Base-by-base conservation (phyloP, 2,113 vertebrate genomes). In the Lagopus leucura region DNA sequence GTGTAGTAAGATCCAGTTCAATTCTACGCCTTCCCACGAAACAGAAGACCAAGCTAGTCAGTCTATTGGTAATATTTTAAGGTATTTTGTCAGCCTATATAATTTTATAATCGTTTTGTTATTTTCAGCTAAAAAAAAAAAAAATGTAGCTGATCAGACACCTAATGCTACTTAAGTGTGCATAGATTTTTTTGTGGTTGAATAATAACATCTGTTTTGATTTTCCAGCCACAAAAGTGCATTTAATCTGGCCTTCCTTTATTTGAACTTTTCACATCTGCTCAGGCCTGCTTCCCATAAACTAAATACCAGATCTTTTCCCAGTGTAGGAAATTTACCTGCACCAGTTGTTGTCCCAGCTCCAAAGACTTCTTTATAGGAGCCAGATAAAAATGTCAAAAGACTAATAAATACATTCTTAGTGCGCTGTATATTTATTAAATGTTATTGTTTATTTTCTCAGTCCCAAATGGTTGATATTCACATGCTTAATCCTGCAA, bases 201-300 rank as follows among this genome's bases (percentile, higher is more conserved):
- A 97, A 98, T 98, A 98, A 98, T 95, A 98, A 97, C 98, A 98
- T 98, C 98, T 98, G 98, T 97, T 98, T 98, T 98, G 97, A 92
- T 97, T 98, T 98, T 98, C 94, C 91, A 97, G 94, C 95, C 97
- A 97, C 97, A 97, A 89, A 97, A 98, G 97, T 97, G 95, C 77
- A 3, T 98, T 98, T 98, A 98, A 98, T 98, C 97, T 98, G 97
- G 97, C 97, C 97, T 98, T 98, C 98, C 98, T 98, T 98, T 97
- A 97, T 97, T 97, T 98, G 98, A 98, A 98, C 98, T 98, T 98
- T 98, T 98, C 97, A 98, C 98, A 98, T 98, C 97, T 98, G 98
- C 94, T 98, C 88, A 96, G 96, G 97, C 97, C 96, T 91, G 73
- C 95, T 98, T 98, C 97, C 97, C 98, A 97, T 97, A 98, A 98